Evolutionary conservation across 2,888 invertebrate species (phyloP), one percentile per base, ranked within the genome.

Genomic region (Rhimphoctona megacephalus): DNA sequence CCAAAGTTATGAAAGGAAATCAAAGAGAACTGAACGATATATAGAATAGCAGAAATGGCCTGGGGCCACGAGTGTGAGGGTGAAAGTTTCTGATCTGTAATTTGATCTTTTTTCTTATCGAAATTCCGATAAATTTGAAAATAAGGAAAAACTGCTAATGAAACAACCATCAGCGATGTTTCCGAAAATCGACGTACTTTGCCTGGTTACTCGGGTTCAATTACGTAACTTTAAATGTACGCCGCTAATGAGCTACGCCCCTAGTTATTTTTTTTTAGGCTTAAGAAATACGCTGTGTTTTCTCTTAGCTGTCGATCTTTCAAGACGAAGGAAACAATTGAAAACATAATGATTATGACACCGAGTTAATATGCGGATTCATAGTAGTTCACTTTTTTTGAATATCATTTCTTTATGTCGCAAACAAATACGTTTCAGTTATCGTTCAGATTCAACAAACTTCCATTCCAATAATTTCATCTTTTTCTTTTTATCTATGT

Each of bases 181-280:
- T 61, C 17, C 5, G 25, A 30, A 61, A 61, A 61, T 61, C 30
- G 57, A 61, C 30, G 25, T 30, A 61, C 30, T 61, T 61, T 61
- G 14, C 25, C 57, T 61, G 57, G 30, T 4, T 61, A 0, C 14
- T 30, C 8, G 14, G 30, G 30, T n/a, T 61, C 30, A 61, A 61
- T 61, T 61, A 11, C 57, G 57, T 61, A 61, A 61, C 57, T 61
- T 61, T 61, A 25, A 30, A 61, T 61, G 57, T 61, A 61, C 30
- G 30, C 57, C 30, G 30, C 57, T 61, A 61, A 61, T 61, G 30
- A 61, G 30, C 25, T 30, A 61, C 25, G 57, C 30, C 30, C 14
- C 14, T 61, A 25, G 30, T 25, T 30, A 61, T 61, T 61, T 30
- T 61, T 61, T 61, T 61, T 61, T 61, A 14, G 25, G 14, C 57